These are phyloP conservation scores for Melanostoma scalare DNA, from an alignment of 2,888 invertebrate genomes.

Conservation along the genomic window DNA sequence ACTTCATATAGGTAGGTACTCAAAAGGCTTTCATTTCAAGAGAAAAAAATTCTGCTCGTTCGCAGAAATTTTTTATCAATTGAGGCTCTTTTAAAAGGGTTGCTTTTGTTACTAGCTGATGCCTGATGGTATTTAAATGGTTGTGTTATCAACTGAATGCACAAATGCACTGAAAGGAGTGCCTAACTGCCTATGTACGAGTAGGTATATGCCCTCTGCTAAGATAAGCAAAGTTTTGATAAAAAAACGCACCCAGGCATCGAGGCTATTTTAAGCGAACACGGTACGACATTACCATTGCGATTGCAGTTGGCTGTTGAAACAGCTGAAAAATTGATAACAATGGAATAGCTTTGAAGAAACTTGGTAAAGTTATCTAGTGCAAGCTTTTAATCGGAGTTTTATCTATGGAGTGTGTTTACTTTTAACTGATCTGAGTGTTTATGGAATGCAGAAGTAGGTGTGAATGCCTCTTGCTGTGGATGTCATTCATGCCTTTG, in stretches of 20 bases:
- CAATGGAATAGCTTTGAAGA: not conserved
- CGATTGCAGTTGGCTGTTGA: conserved; percentile 1
- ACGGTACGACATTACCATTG: not conserved
- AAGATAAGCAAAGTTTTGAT: conserved; percentile 46
- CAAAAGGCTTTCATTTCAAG: conserved; percentile 14
- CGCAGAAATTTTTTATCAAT: conserved; percentile 28
- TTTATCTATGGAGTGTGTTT: not conserved
- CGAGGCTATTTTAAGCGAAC: not conserved
- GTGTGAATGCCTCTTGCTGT: too few relatives aligned
- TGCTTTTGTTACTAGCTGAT: not conserved
- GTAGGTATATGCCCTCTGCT: conserved; percentile 16
- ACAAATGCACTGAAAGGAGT: conserved; percentile 62
- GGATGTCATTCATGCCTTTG: too few relatives aligned
- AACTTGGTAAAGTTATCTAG: conserved; percentile 5
- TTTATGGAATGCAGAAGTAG: not conserved
- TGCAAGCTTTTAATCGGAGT: conserved; percentile 18
- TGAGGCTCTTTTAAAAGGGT: conserved; percentile 3
- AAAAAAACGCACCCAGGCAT: conserved; percentile 7
- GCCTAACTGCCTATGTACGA: conserved; percentile 18
- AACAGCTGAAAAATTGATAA: conserved; percentile 10
- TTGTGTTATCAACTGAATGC: conserved; percentile 40
- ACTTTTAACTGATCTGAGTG: not conserved
- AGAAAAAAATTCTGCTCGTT: conserved; percentile 8
- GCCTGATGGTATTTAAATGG: conserved; percentile 18
- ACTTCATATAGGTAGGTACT: not conserved